A percentile compares a stretch with the other conserved stretches of the same genome.
These are phyloP conservation scores for Phoebastria nigripes DNA, from an alignment of 2,797 vertebrate genomes.

Conservation along the genomic window DNA sequence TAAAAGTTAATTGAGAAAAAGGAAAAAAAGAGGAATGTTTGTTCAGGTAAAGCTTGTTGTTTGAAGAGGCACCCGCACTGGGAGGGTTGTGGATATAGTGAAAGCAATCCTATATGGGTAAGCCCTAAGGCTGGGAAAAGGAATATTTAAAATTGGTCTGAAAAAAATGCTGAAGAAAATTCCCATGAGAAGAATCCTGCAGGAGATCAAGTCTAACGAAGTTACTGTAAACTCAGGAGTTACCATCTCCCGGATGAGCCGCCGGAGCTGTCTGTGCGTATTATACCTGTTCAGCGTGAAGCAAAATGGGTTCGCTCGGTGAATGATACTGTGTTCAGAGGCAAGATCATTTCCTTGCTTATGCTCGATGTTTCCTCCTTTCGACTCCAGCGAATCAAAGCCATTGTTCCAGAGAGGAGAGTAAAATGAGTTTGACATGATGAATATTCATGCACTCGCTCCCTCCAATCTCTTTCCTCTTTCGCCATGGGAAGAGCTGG, in stretches of 20 bases:
- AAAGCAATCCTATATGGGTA: neutral
- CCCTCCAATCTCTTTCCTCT: neutral
- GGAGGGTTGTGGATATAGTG: neutral
- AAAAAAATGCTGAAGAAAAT: neutral
- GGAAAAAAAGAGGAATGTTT: neutral
- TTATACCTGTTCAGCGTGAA: neutral
- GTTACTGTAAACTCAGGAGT: fast-evolving
- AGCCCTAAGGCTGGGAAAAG: neutral
- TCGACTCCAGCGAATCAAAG: neutral
- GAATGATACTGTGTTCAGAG: neutral
- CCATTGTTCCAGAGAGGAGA: neutral
- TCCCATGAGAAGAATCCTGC: neutral
- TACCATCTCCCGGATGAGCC: neutral
- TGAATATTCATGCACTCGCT: neutral
- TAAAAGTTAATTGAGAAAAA: neutral
- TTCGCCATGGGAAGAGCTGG: neutral
- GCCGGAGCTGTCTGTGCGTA: fast-evolving
- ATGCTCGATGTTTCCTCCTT: neutral
- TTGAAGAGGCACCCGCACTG: neutral
- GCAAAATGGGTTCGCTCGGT: neutral
- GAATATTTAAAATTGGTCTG: neutral
- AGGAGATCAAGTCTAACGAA: fast-evolving
- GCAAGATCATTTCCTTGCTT: neutral
- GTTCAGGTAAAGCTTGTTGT: neutral
- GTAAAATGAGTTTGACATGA: neutral